Conservation (phyloP, 64 coral and sea anemone genomes). For the Dendronephthya gigantea region DNA sequence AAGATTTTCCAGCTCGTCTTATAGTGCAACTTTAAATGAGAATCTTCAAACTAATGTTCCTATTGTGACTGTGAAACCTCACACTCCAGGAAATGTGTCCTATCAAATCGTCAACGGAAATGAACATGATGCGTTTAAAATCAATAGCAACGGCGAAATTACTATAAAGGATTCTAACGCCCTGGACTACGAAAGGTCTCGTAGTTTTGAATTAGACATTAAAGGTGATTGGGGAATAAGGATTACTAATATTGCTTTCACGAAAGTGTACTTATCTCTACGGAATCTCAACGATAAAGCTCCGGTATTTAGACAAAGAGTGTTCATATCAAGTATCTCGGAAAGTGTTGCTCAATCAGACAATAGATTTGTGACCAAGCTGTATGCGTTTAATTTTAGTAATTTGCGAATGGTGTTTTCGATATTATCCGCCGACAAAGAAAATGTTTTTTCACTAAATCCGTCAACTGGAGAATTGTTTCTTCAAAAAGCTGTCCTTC, state of each 20-base stretch:
- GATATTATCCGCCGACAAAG: constrained; percentile 66
- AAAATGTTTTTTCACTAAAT: constrained; percentile 51
- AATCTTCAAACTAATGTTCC: not conserved
- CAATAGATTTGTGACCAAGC: not conserved
- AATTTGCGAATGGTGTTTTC: constrained; percentile 28
- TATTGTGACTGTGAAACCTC: constrained; percentile 35
- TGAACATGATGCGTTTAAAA: not conserved
- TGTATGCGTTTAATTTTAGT: constrained; percentile 5
- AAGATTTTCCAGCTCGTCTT: constrained; percentile 50
- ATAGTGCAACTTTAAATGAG: constrained; percentile 6
- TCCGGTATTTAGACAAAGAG: not conserved
- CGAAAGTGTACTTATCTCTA: not conserved
- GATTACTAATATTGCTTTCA: not conserved
- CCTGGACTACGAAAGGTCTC: not conserved
- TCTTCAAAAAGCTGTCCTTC: constrained; percentile 37
- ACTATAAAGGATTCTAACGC: not conserved
- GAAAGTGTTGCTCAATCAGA: not conserved
- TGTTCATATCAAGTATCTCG: not conserved
- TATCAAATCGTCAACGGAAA: not conserved
- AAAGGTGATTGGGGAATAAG: constrained; percentile 1
- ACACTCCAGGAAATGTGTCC: not conserved
- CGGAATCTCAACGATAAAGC: not conserved
- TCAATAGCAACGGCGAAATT: not conserved
- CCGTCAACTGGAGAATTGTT: constrained; percentile 50
- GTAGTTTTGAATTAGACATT: not conserved